Percentiles rank a stretch among this genome's conserved stretches.
Conservation (phyloP, 2,888 invertebrate genomes). For the Proisotoma minuta region DNA sequence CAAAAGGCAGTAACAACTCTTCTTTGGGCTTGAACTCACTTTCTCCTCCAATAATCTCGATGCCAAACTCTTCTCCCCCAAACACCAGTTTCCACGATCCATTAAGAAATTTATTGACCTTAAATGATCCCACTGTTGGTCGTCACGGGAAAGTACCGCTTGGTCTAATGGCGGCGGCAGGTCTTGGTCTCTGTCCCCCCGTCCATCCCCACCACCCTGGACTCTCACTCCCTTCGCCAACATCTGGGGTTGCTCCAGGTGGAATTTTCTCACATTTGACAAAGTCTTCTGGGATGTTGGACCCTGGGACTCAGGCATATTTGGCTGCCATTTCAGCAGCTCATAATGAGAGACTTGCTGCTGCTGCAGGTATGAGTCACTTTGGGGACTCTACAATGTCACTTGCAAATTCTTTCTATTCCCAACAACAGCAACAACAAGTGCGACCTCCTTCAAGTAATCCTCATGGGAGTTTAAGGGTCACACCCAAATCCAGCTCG, state of each 20-base stretch:
- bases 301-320: constrained; percentile 16
- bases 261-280: constrained; percentile 9
- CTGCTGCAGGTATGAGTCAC: constrained; percentile 28
- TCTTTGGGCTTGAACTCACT: constrained; percentile 19
- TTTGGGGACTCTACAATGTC: constrained; percentile 29
- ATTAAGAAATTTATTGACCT: constrained; percentile 58
- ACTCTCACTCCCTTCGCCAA: neutral
- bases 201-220: constrained; percentile 9
- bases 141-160: constrained; percentile 46
- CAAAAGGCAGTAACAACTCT: constrained; percentile 7
- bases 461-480: constrained; percentile 24
- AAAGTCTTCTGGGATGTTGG: constrained; percentile 31
- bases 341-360: constrained; percentile 25
- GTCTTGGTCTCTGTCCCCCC: constrained; percentile 30
- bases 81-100: constrained; percentile 32
- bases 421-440: constrained; percentile 23
- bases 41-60: constrained; percentile 38
- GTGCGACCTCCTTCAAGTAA: constrained; percentile 4
- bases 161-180: constrained; percentile 35
- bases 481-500: constrained; percentile 18
- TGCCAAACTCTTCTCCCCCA: constrained; percentile 43
- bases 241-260: neutral
- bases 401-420: constrained; percentile 28
- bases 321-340: constrained; percentile 32
- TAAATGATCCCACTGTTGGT: constrained; percentile 51